Base-by-base conservation (phyloP, 2,113 vertebrate species). In the Rostratula benghalensis region DNA sequence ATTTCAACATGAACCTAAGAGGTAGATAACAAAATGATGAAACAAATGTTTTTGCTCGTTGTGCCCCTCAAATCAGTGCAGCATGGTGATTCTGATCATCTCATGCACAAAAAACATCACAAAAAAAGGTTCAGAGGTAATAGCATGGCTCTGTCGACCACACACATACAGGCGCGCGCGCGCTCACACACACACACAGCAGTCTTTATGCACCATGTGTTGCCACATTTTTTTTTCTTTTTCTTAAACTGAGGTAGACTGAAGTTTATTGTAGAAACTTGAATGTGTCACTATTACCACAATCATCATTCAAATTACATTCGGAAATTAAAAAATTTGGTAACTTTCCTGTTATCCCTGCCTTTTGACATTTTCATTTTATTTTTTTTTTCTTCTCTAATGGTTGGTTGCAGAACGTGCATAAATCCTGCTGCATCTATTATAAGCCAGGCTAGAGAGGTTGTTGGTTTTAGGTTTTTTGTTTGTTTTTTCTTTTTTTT, bases 11-110 rank as follows among this genome's bases (percentile, higher is more conserved):
- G 95, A 98, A 98, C 98, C 98, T 98, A 98, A 98, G 99, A 99
- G 99, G 99, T 99, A 99, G 99, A 99, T 99, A 98, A 98, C 97
- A 98, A 99, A 98, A 98, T 98, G 98, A 98, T 98, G 98, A 98
- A 98, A 94, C 97, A 98, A 98, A 98, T 98, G 97, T 98, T 98
- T 98, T 98, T 97, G 98, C 97, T 96, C 95, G 95, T 98, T 98
- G 98, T 98, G 98, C 98, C 98, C 98, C 98, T 99, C 98, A 98
- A 98, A 97, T 98, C 98, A 99, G 98, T 98, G 97, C 97, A 98
- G 97, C 97, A 93, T 97, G 98, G 97, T 96, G 98, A 98, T 97
- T 97, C 95, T 97, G 96, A 98, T 97, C 97, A 97, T 97, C 98
- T 98, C 97, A 98, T 97, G 98, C 98, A 98, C 98, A 98, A 98